phyloP scores from a whole-genome alignment of 2,797 vertebrate genomes.

The Microctenopoma stevenorrisi region DNA sequence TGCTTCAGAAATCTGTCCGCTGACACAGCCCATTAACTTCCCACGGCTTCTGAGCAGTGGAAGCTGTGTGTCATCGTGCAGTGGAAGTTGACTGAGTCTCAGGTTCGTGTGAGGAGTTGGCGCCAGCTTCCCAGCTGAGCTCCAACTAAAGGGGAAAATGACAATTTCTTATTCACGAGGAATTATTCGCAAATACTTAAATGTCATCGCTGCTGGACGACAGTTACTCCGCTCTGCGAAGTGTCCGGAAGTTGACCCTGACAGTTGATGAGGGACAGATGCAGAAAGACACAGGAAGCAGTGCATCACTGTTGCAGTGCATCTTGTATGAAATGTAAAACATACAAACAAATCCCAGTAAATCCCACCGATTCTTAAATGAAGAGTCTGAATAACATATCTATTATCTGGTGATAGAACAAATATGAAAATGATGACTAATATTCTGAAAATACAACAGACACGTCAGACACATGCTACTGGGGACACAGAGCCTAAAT shows the following conservation, averaged over 20 bases:
- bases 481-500: conserved; percentile 29
- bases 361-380: background rate
- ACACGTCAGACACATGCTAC: conserved; percentile 17
- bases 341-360: conserved; percentile 1
- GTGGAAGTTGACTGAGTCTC: conserved; percentile 43
- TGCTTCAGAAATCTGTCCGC: conserved; percentile 52
- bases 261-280: conserved; percentile 1
- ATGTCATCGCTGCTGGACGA: background rate
- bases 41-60: conserved; percentile 53
- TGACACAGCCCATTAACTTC: conserved; percentile 52
- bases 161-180: background rate
- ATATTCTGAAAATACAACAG: conserved; percentile 3
- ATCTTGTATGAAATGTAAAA: conserved; percentile 5
- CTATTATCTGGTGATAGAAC: no score
- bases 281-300: conserved; percentile 8
- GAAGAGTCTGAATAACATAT: no score
- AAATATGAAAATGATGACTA: background rate
- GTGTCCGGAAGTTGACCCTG: conserved; percentile 30
- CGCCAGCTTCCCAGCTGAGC: conserved; percentile 33
- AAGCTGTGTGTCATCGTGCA: conserved; percentile 68
- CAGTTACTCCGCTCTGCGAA: background rate
- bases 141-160: conserved; percentile 27
- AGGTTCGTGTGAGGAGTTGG: conserved; percentile 30
- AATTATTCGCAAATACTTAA: background rate
- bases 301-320: conserved; percentile 1